Percentiles rank a stretch among this genome's conserved stretches.
Conservation (phyloP, 2,888 invertebrate species). For the Yponomeuta sedellus region DNA sequence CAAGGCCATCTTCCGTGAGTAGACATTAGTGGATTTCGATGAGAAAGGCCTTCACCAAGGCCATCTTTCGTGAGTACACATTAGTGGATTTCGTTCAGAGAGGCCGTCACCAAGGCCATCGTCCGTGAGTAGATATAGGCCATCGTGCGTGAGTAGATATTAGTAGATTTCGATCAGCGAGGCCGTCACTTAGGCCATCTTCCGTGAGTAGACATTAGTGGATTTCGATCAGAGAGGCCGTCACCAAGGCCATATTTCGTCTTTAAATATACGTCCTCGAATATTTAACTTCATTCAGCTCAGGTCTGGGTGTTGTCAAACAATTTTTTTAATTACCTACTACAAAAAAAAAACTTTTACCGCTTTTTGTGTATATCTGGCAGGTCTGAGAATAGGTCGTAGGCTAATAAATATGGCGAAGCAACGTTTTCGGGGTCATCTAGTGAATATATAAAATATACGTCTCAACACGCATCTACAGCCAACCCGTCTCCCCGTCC, state of each 20-base stretch:
- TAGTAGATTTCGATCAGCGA: too few relatives aligned
- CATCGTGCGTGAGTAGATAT: conserved; percentile 86
- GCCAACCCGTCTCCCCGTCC: not conserved
- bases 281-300: too few relatives aligned
- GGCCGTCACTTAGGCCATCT: conserved; percentile 91
- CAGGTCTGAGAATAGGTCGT: too few relatives aligned
- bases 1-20: conserved; percentile 91
- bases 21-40: conserved; percentile 9
- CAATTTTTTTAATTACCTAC: too few relatives aligned
- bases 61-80: conserved; percentile 89
- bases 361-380: too few relatives aligned
- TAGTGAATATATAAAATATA: too few relatives aligned
- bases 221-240: not conserved
- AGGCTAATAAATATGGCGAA: too few relatives aligned
- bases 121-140: conserved; percentile 90
- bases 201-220: conserved; percentile 81
- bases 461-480: not conserved
- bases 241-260: too few relatives aligned
- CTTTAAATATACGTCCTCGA: too few relatives aligned
- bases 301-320: too few relatives aligned
- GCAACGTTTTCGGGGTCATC: too few relatives aligned
- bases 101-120: conserved; percentile 78
- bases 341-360: too few relatives aligned
- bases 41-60: conserved; percentile 81
- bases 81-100: not conserved